These are phyloP conservation scores for Pteromalus puparum DNA, from an alignment of 1,140 invertebrate species.

Conservation along the genomic window DNA sequence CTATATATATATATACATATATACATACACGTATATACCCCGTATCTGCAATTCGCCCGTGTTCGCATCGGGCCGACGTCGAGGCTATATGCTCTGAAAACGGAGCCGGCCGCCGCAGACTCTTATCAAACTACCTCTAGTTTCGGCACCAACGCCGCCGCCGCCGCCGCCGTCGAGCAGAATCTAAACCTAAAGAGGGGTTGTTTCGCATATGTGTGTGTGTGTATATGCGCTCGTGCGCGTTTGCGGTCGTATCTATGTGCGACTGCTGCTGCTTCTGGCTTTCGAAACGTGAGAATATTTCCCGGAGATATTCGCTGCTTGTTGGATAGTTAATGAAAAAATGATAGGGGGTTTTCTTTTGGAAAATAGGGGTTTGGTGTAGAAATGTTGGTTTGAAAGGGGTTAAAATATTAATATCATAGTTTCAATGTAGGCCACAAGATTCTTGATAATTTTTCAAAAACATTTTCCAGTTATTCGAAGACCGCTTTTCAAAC, in stretches of 20 bases:
- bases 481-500: too few species aligned
- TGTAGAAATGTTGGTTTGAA: too few species aligned
- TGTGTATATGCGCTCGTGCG: not conserved
- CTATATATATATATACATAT: not conserved
- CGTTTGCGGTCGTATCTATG: not conserved
- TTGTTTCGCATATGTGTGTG: slow-evolving; percentile 16
- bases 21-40: not conserved
- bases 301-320: not conserved
- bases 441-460: too few species aligned
- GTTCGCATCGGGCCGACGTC: slow-evolving; percentile 16
- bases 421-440: too few species aligned
- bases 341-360: not conserved
- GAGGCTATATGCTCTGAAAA: not conserved
- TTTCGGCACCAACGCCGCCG: not conserved
- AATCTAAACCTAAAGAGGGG: slow-evolving; percentile 8
- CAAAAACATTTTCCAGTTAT: too few species aligned
- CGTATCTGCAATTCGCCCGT: not conserved
- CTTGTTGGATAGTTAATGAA: not conserved
- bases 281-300: not conserved
- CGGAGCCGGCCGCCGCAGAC: slow-evolving; percentile 19
- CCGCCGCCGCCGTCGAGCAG: not conserved
- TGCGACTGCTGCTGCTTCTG: not conserved
- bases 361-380: too few species aligned
- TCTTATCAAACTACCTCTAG: slow-evolving; percentile 35
- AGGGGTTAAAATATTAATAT: too few species aligned